Percentiles rank a stretch among this genome's conserved stretches.
Conservation (phyloP, 2,888 invertebrate genomes). For the Lasiommata megera region DNA sequence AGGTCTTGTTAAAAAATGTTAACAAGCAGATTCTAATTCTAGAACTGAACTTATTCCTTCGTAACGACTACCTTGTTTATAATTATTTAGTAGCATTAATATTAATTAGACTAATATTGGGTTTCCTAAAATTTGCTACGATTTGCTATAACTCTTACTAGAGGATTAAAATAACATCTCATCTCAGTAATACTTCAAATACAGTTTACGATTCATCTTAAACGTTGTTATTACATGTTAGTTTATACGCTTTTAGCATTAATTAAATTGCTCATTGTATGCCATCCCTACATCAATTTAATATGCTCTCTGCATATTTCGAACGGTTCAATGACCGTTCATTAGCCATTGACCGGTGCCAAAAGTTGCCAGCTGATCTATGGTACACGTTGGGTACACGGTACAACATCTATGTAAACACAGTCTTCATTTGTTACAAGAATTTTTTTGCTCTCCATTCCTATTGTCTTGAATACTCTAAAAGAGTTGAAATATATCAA, state of each 20-base stretch:
- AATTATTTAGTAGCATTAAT: too few species aligned
- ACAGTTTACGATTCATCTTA: background rate
- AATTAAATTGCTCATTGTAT: slow-evolving; percentile 18
- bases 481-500: too few species aligned
- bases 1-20: too few species aligned
- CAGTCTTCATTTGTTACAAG: background rate
- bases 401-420: slow-evolving; percentile 1
- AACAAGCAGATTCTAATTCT: too few species aligned
- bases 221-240: slow-evolving; percentile 14
- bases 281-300: slow-evolving; percentile 15
- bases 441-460: background rate
- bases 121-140: too few species aligned
- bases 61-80: too few species aligned
- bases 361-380: slow-evolving; percentile 31
- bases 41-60: too few species aligned
- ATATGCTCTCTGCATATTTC: slow-evolving; percentile 26
- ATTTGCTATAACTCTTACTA: too few species aligned
- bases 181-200: too few species aligned
- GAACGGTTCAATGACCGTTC: slow-evolving; percentile 32
- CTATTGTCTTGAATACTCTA: too few species aligned
- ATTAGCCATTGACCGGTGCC: slow-evolving; percentile 33
- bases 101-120: too few species aligned
- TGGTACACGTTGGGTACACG: background rate
- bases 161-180: too few species aligned
- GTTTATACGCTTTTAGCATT: slow-evolving; percentile 15